phyloP scores from a whole-genome alignment of 2,797 vertebrate species.

The Chaetodon trifasciatus region DNA sequence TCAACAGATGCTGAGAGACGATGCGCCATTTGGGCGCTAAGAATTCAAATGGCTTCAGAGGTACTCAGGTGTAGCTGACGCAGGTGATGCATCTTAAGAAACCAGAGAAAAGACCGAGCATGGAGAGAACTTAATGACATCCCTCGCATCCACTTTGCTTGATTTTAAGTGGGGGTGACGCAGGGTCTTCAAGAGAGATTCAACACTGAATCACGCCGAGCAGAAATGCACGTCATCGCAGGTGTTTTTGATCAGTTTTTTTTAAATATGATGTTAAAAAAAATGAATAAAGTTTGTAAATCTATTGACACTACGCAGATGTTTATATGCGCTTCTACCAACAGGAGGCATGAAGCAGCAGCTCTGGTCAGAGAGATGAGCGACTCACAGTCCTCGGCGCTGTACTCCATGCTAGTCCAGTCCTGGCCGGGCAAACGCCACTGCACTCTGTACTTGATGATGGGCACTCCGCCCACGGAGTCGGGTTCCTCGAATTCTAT shows the following conservation, averaged over 20 bases:
- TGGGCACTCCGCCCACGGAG: constrained; percentile 92
- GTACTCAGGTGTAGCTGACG: constrained; percentile 16
- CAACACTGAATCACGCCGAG: not conserved
- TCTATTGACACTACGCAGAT: not conserved
- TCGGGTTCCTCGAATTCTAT: constrained; percentile 93
- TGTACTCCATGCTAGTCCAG: constrained; percentile 89
- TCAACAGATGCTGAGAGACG: not conserved
- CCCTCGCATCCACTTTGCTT: not conserved
- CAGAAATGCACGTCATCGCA: not conserved
- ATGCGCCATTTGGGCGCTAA: not conserved
- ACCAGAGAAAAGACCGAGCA: constrained; percentile 1
- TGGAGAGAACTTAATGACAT: constrained; percentile 3
- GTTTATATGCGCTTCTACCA: not conserved
- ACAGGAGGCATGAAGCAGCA: not conserved
- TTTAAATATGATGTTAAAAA: not conserved
- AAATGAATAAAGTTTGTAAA: not conserved
- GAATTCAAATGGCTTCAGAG: constrained; percentile 16
- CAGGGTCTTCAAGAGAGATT: constrained; percentile 16
- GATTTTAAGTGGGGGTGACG: constrained; percentile 12
- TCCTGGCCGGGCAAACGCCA: constrained; percentile 88
- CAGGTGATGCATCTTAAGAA: constrained; percentile 10
- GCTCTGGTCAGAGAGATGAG: not conserved
- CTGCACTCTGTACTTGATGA: constrained; percentile 93
- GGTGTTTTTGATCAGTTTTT: not conserved
- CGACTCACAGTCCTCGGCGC: constrained; percentile 89